Base-by-base conservation (phyloP, 1,140 invertebrate species). In the Aphis gossypii region DNA sequence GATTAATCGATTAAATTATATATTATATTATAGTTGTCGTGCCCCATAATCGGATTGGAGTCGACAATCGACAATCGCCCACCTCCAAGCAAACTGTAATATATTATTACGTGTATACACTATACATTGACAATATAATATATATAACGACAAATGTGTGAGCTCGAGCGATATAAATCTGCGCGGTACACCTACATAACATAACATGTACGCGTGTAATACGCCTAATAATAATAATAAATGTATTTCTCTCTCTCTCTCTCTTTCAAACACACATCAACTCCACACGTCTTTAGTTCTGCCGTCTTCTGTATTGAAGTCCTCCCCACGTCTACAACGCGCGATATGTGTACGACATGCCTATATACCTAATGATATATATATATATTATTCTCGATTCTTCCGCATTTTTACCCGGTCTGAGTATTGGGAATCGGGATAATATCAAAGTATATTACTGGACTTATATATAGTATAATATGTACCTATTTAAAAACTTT, bases 111-210 rank as follows among this genome's bases (percentile, higher is more conserved):
- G 30, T 30, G n/a, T 76, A 76, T 7, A 76, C 30, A 76, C n/a
- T 76, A 76, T 7, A 76, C 30, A 76, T 76, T 76, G 60, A 76
- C 60, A 76, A 76, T 76, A 76, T 76, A n/a, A 76, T 76, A 76
- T 76, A 76, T 76, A 76, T 76, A 76, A 76, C 60, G 60, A 76
- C 60, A 76, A 76, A 76, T 76, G 60, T 76, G 60, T 76, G 60
- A 76, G 60, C 30, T 76, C 60, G 30, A 11, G 14, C n/a, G 30
- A 76, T 76, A 76, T 76, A 76, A 76, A 76, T 76, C 60, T n/a
- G 60, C 60, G 9, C 30, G n/a, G 60, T 76, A n/a, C 60, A 76
- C 60, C 60, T 76, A 76, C 60, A 76, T 76, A 76, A 76, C 60
- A 76, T 76, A 76, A 76, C 60, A n/a, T 35, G n/a, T 76, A 76